Base-by-base conservation (phyloP, 2,888 invertebrate genomes). In the Himalopsyche tibetana region DNA sequence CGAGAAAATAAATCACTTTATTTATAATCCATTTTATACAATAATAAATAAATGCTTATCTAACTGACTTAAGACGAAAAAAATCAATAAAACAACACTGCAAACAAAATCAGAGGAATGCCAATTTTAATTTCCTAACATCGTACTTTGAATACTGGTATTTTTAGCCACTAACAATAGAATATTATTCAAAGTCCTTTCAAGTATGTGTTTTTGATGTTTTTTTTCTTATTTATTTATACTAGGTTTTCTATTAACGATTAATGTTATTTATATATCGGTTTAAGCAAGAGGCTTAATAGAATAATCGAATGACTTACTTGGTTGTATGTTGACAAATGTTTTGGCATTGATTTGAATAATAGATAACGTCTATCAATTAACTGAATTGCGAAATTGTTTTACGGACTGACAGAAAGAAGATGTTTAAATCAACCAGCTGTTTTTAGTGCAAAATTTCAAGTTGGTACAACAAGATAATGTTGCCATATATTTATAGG, bases 21-120 rank as follows among this genome's bases (percentile, higher is more conserved):
- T 4, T 15, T 4, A 15, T 15, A 15, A 51, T 15, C 9, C 45
- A 15, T 51, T 51, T 51, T 51, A 51, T 9, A 9, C 45, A 51
- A 15, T 15, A 51, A 51, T 15, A 51, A 12, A 51, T 51, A 51
- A 15, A 1, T 15, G 51, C 63, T 63, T 63, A 19, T 11, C 19
- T 19, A 63, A 19, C 28, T 63, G 63, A 63, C 63, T 19, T 63
- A 6, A 6, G 6, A 63, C 19, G 9, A 15, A 28, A 63, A 19
- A 63, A 63, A 63, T 63, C 63, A 63, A 63, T 63, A 63, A 63
- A 19, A 63, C 63, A 28, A 28, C 63, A 63, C 19, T 63, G 5
- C 3, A n/a, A n/a, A 63, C 19, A 63, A 28, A 19, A 63, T 63
- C 28, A 63, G 11, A 63, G 63, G 63, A 28, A 19, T 19, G 19